phyloP scores from a whole-genome alignment of 2,888 invertebrate genomes.

The Leucophora obtusa region DNA sequence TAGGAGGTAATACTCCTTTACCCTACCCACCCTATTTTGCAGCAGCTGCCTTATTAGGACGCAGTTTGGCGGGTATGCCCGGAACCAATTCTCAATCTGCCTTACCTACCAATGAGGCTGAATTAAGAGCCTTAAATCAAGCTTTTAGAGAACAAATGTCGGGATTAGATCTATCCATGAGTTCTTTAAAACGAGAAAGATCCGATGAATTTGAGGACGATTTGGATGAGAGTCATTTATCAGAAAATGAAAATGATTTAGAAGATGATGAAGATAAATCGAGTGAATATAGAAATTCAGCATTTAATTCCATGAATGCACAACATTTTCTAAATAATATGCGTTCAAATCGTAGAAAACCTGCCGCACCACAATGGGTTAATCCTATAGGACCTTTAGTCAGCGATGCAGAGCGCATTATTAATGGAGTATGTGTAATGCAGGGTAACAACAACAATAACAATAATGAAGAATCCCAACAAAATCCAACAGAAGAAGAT shows the following conservation, averaged over 20 bases:
- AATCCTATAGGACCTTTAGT: slow-evolving; percentile 82
- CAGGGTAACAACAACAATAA: slow-evolving; percentile 80
- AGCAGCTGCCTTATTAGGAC: slow-evolving; percentile 81
- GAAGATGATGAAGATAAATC: slow-evolving; percentile 71
- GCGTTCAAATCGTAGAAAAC: slow-evolving; percentile 85
- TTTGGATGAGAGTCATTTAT: slow-evolving; percentile 83
- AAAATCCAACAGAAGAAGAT: slow-evolving; percentile 52
- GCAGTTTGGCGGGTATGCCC: slow-evolving; percentile 84
- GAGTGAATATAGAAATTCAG: slow-evolving; percentile 59
- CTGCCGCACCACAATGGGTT: slow-evolving; percentile 98
- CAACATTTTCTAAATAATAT: slow-evolving; percentile 57
- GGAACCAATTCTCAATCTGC: slow-evolving; percentile 87
- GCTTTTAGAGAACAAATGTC: slow-evolving; percentile 89
- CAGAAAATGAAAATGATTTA: slow-evolving; percentile 74
- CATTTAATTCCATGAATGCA: slow-evolving; percentile 51
- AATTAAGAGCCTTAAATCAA: slow-evolving; percentile 80
- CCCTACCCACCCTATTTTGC: slow-evolving; percentile 90
- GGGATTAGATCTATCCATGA: slow-evolving; percentile 93
- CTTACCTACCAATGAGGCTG: slow-evolving; percentile 81
- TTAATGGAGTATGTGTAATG: slow-evolving; percentile 95
- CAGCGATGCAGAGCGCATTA: slow-evolving; percentile 84
- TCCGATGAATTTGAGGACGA: slow-evolving; percentile 80
- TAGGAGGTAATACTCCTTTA: slow-evolving; percentile 86
- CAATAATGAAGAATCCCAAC: slow-evolving; percentile 87
- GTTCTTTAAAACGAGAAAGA: slow-evolving; percentile 86